A percentile compares a stretch with the other conserved stretches of the same genome.
Evolutionary conservation across 2,888 invertebrate species (phyloP).

Genomic region (Sphecodes monilicornis): DNA sequence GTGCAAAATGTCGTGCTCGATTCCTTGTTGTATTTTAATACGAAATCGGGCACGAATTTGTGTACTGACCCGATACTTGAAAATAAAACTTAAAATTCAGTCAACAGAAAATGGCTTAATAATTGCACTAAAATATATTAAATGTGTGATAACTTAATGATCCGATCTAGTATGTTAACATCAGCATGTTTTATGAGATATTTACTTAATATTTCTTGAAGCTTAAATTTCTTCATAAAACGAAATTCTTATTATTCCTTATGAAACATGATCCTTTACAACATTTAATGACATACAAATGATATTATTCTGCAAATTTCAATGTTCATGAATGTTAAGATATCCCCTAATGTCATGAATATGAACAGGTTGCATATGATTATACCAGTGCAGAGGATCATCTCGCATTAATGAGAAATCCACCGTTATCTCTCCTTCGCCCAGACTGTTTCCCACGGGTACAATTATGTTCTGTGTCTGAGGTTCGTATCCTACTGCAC

Average conservation of each 20-base stretch:
- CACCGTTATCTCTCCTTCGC: conserved; percentile 82
- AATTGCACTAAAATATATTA: not conserved
- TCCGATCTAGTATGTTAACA: not conserved
- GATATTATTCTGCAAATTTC: conserved; percentile 50
- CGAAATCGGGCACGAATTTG: not conserved
- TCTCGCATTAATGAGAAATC: conserved; percentile 93
- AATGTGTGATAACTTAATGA: not conserved
- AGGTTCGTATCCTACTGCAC: conserved; percentile 89
- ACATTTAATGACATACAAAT: conserved; percentile 37
- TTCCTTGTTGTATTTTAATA: not conserved
- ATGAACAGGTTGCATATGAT: conserved; percentile 16
- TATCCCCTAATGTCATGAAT: conserved; percentile 6
- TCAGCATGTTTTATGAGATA: conserved; percentile 18
- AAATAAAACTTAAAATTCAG: not conserved
- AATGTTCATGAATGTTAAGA: conserved; percentile 28
- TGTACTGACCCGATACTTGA: not conserved
- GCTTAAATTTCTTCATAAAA: conserved; percentile 46
- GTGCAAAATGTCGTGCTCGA: not conserved
- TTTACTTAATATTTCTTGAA: conserved; percentile 62
- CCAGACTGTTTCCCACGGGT: conserved; percentile 78
- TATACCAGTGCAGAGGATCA: conserved; percentile 91
- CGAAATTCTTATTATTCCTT: conserved; percentile 43
- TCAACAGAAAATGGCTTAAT: conserved; percentile 8
- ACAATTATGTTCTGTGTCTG: conserved; percentile 88
- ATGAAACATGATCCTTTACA: conserved; percentile 38